These are phyloP conservation scores for Tinamus major DNA, from an alignment of 2,797 vertebrate species.

Conservation along the genomic window DNA sequence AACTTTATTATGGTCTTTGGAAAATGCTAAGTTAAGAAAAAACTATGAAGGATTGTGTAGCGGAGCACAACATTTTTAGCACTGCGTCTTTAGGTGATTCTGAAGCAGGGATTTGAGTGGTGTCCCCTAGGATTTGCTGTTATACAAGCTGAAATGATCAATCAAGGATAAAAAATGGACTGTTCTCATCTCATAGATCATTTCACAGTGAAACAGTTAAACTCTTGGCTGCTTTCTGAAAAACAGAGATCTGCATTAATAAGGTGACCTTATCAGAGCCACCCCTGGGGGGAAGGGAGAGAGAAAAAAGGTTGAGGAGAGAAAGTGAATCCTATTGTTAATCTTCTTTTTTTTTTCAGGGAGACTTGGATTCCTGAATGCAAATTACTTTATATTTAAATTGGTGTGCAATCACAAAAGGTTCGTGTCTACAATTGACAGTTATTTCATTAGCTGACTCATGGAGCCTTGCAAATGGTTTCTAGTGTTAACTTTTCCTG, in stretches of 20 bases:
- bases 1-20: constrained; percentile 46
- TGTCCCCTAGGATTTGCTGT: constrained; percentile 67
- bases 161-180: constrained; percentile 73
- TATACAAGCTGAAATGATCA: constrained; percentile 72
- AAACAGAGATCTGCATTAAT: constrained; percentile 75
- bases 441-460: constrained; percentile 70
- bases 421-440: constrained; percentile 50
- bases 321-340: constrained; percentile 69
- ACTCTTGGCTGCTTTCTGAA: constrained; percentile 71
- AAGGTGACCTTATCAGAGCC: constrained; percentile 75
- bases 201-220: constrained; percentile 76
- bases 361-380: constrained; percentile 55
- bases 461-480: constrained; percentile 52
- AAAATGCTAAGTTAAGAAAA: constrained; percentile 44
- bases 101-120: constrained; percentile 58
- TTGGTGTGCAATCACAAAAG: constrained; percentile 54
- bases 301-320: constrained; percentile 50
- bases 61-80: constrained; percentile 29
- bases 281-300: constrained; percentile 44
- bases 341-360: constrained; percentile 45
- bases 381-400: constrained; percentile 72
- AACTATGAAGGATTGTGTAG: constrained; percentile 29
- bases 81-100: constrained; percentile 57
- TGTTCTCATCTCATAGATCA: constrained; percentile 73
- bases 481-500: constrained; percentile 49